These are phyloP conservation scores for Brachionus koreanus DNA, from an alignment of 1,140 invertebrate species.

Conservation along the genomic window DNA sequence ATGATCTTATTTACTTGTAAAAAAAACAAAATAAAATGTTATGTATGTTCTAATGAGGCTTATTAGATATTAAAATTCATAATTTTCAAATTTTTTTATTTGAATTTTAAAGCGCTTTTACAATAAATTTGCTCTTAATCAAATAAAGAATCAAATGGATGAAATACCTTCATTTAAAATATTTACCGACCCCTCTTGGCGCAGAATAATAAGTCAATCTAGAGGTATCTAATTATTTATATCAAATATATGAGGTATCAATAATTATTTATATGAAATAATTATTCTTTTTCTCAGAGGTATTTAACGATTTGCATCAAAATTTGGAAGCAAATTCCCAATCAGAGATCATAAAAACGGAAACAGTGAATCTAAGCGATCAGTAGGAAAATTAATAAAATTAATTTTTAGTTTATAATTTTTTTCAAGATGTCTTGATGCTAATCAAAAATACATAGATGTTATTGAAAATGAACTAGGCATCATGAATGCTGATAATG, in stretches of 20 bases:
- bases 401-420: background rate
- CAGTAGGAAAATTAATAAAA: background rate
- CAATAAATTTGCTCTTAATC: background rate
- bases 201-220: constrained; percentile 6
- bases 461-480: constrained; percentile 27
- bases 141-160: background rate
- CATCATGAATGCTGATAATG: background rate
- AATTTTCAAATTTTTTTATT: too few species aligned
- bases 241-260: background rate
- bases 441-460: constrained; percentile 42
- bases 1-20: too few species aligned
- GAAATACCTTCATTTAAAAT: background rate
- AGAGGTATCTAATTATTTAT: background rate
- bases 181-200: constrained; percentile 8
- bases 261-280: background rate
- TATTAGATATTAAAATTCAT: too few species aligned
- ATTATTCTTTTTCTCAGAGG: background rate
- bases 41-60: too few species aligned
- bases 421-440: constrained; percentile 5
- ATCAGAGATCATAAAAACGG: background rate
- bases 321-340: background rate
- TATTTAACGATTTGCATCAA: constrained; percentile 27
- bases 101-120: background rate
- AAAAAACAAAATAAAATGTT: too few species aligned
- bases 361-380: constrained; percentile 15